Conservation (phyloP, 1,140 invertebrate species). For the Bombus breviceps region DNA sequence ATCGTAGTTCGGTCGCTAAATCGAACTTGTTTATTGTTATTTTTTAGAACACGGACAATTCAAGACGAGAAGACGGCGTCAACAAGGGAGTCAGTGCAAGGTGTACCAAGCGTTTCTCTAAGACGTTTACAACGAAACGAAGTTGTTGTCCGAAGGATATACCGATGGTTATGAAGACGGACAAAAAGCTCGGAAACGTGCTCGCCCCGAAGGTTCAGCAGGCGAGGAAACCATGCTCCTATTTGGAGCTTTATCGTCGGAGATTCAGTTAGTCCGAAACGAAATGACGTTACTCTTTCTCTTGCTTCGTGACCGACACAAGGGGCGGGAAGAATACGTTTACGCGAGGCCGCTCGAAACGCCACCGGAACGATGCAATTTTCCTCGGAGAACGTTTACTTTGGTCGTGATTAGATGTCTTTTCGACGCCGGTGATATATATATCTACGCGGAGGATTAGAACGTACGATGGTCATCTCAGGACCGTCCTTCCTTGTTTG, state of each 20-base stretch:
- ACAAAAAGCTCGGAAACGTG: slow-evolving; percentile 65
- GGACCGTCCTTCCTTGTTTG: not conserved
- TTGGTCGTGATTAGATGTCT: slow-evolving; percentile 59
- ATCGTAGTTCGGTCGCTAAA: not conserved
- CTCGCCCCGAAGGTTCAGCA: slow-evolving; percentile 27
- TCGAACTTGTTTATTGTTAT: not conserved
- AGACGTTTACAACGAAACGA: slow-evolving; percentile 42
- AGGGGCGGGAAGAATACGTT: not conserved
- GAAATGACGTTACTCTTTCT: slow-evolving; percentile 39
- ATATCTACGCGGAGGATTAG: slow-evolving; percentile 5
- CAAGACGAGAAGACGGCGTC: not conserved
- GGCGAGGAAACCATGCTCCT: slow-evolving; percentile 58
- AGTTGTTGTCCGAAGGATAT: slow-evolving; percentile 12
- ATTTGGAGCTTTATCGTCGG: slow-evolving; percentile 68
- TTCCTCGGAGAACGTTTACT: slow-evolving; percentile 56
- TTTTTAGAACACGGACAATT: not conserved
- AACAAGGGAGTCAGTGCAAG: slow-evolving; percentile 1
- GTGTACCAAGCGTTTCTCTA: slow-evolving; percentile 20
- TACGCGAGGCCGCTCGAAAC: slow-evolving; percentile 21
- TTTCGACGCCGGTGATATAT: slow-evolving; percentile 27
- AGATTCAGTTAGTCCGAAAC: slow-evolving; percentile 63
- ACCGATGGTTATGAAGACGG: slow-evolving; percentile 43
- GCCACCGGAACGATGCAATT: slow-evolving; percentile 46
- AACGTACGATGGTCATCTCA: not conserved
- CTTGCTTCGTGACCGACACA: slow-evolving; percentile 12